Evolutionary conservation across 2,888 invertebrate genomes (phyloP).

Genomic region (Drosophila quinaria): DNA sequence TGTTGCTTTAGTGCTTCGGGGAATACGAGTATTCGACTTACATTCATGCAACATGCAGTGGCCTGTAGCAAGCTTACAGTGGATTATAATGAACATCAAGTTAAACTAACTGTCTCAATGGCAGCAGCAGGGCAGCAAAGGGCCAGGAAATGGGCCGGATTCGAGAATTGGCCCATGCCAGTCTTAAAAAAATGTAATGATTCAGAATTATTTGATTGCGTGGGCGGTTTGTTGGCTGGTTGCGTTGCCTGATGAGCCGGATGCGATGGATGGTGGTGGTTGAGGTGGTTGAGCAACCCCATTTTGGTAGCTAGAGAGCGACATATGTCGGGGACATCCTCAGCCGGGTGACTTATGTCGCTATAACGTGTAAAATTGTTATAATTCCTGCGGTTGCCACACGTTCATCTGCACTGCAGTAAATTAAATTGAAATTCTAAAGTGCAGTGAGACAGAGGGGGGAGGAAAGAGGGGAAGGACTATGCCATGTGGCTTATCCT

Average conservation of each 20-base stretch:
- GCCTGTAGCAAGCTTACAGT: constrained; percentile 60
- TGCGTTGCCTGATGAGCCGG: constrained; percentile 27
- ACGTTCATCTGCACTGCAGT: constrained; percentile 50
- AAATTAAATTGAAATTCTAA: constrained; percentile 69
- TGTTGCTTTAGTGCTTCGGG: constrained; percentile 65
- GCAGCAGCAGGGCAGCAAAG: constrained; percentile 35
- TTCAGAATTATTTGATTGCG: constrained; percentile 83
- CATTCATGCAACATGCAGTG: constrained; percentile 52
- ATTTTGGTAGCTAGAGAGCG: constrained; percentile 63
- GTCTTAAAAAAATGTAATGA: constrained; percentile 77
- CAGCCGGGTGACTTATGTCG: constrained; percentile 81
- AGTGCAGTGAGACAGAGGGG: constrained; percentile 27
- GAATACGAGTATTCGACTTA: constrained; percentile 73
- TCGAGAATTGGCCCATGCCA: constrained; percentile 39
- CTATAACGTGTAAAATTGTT: constrained; percentile 84
- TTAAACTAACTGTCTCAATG: constrained; percentile 80
- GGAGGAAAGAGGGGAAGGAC: background rate
- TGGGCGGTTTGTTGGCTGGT: constrained; percentile 77
- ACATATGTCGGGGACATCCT: constrained; percentile 82
- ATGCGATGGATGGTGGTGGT: constrained; percentile 25
- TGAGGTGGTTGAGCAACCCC: constrained; percentile 46
- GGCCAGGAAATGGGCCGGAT: constrained; percentile 20
- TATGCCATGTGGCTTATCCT: constrained; percentile 13
- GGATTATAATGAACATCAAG: constrained; percentile 82
- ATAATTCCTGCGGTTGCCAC: constrained; percentile 83